Evolutionary conservation across 2,113 vertebrate genomes (phyloP).

Genomic region (Pterophyllum scalare): DNA sequence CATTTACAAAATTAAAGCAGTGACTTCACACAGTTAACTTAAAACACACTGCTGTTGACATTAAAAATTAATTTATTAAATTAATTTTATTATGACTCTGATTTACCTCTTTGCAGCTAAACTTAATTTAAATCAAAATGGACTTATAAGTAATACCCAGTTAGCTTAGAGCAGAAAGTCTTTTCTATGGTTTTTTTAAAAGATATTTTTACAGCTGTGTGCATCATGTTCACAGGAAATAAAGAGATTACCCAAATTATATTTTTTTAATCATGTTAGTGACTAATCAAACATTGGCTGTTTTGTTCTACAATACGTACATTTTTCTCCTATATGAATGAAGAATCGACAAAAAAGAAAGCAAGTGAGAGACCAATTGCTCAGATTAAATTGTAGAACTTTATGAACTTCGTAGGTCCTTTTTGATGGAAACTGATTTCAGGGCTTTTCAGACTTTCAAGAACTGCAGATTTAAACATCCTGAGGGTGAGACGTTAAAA

Average conservation of each 20-base stretch:
- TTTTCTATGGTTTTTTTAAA: no score
- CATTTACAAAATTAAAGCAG: background rate
- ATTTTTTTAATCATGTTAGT: background rate
- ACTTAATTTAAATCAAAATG: no score
- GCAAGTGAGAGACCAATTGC: background rate
- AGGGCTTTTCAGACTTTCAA: background rate
- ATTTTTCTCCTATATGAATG: background rate
- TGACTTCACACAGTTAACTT: background rate
- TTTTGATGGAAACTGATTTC: background rate
- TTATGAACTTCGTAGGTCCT: background rate
- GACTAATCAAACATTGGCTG: background rate
- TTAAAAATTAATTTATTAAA: background rate
- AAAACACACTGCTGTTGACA: background rate
- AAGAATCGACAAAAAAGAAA: background rate
- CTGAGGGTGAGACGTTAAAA: background rate
- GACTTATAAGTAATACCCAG: no score
- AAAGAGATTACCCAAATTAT: accelerated
- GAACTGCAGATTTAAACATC: background rate
- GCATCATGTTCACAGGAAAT: background rate
- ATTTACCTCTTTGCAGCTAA: background rate
- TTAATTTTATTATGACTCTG: accelerated
- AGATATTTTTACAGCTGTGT: no score
- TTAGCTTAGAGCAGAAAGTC: no score
- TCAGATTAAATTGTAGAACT: background rate
- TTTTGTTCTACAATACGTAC: background rate